These are phyloP conservation scores for Gadopsis marmoratus DNA, from an alignment of 2,797 vertebrate species.

Conservation along the genomic window DNA sequence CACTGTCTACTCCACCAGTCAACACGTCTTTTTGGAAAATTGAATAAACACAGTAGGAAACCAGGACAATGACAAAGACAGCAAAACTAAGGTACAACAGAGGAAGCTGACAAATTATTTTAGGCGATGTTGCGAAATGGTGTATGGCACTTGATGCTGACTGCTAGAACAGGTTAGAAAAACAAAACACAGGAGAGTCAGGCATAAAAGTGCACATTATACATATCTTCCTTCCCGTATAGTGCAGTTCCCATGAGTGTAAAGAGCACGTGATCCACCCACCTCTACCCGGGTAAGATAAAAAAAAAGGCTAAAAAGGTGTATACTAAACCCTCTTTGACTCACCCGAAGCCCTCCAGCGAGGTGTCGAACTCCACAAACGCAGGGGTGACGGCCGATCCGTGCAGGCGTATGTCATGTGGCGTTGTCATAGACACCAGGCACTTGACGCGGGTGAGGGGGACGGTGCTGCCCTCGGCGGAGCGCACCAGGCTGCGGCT, in stretches of 20 bases:
- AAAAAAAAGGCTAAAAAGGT: not conserved
- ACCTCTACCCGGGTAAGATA: not conserved
- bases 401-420: constrained; percentile 97
- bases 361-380: constrained; percentile 98
- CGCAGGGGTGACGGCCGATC: constrained; percentile 93
- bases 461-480: constrained; percentile 96
- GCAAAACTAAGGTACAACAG: no score
- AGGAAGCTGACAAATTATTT: no score
- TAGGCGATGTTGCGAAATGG: no score
- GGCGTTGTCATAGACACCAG: constrained; percentile 99
- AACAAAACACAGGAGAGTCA: no score
- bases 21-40: no score
- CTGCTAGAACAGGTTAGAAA: no score
- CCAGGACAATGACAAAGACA: no score
- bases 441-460: constrained; percentile 97
- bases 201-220: no score
- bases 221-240: not conserved
- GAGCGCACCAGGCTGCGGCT: constrained; percentile 97
- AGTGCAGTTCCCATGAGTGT: not conserved
- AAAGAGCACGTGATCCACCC: not conserved
- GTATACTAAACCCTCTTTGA: not conserved
- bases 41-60: no score
- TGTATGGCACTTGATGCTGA: no score
- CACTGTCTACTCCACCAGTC: no score
- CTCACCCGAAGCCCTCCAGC: constrained; percentile 96